Conservation (phyloP, 1,140 invertebrate genomes). For the Tribolium madens region DNA sequence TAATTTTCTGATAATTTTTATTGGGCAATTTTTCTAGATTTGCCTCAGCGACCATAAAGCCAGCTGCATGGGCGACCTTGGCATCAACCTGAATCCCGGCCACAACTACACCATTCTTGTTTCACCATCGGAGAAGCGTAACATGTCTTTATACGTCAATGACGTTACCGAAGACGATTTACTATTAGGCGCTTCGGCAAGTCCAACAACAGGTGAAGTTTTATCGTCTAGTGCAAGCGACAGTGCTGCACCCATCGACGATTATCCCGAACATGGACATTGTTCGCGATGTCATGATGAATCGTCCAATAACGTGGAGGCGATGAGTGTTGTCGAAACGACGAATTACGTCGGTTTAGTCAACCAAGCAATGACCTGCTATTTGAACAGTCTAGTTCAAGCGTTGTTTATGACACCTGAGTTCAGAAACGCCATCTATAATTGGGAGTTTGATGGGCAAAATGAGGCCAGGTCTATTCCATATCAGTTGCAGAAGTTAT, state of each 20-base stretch:
- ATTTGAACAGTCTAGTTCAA: slow-evolving; percentile 91
- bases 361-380: slow-evolving; percentile 96
- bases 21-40: slow-evolving; percentile 65
- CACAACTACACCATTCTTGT: slow-evolving; percentile 62
- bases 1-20: too few relatives aligned
- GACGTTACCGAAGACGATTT: slow-evolving; percentile 68
- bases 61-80: slow-evolving; percentile 66
- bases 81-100: slow-evolving; percentile 63
- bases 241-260: slow-evolving; percentile 6
- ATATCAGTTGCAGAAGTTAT: slow-evolving; percentile 89
- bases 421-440: slow-evolving; percentile 91
- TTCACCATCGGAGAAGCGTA: slow-evolving; percentile 56
- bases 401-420: slow-evolving; percentile 95
- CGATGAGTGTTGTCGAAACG: slow-evolving; percentile 29
- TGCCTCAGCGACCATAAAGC: slow-evolving; percentile 64
- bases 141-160: slow-evolving; percentile 56
- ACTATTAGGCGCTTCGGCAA: slow-evolving; percentile 69
- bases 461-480: slow-evolving; percentile 83
- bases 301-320: slow-evolving; percentile 4
- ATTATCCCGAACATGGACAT: slow-evolving; percentile 18
- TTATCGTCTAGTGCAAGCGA: slow-evolving; percentile 35
- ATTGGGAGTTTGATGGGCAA: slow-evolving; percentile 84
- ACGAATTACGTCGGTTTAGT: slow-evolving; percentile 86
- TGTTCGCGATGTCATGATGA: slow-evolving; percentile 1
- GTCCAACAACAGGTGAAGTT: slow-evolving; percentile 66